These are phyloP conservation scores for Drosophila carrolli DNA, from an alignment of 1,140 invertebrate genomes.

Conservation along the genomic window DNA sequence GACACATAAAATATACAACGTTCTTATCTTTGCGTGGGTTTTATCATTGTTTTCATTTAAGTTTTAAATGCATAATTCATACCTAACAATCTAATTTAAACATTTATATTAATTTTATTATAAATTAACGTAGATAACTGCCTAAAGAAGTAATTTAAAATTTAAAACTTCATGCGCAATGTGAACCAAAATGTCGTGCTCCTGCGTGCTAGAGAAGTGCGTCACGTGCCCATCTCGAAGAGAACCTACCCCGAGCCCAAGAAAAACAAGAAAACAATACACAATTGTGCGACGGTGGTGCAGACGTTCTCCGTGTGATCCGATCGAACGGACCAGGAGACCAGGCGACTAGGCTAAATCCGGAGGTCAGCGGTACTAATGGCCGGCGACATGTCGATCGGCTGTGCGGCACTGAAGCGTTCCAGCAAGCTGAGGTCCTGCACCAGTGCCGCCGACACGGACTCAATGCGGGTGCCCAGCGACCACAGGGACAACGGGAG, in stretches of 20 bases:
- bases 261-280: slow-evolving; percentile 48
- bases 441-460: slow-evolving; percentile 61
- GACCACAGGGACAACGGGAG: slow-evolving; percentile 65
- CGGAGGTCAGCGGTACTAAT: slow-evolving; percentile 36
- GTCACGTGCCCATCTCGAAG: slow-evolving; percentile 13
- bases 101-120: too few species aligned
- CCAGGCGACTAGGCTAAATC: slow-evolving; percentile 11
- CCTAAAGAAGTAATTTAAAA: too few species aligned
- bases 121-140: too few species aligned
- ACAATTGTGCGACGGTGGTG: slow-evolving; percentile 27
- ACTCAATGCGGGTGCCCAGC: slow-evolving; percentile 63
- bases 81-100: too few species aligned
- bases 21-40: too few species aligned
- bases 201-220: background rate
- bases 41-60: too few species aligned
- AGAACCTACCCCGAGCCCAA: slow-evolving; percentile 33
- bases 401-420: slow-evolving; percentile 74
- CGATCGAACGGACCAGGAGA: slow-evolving; percentile 15
- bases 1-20: too few species aligned
- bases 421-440: slow-evolving; percentile 74
- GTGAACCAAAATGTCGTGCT: background rate
- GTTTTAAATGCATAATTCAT: too few species aligned
- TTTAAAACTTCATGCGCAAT: background rate
- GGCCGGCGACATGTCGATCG: slow-evolving; percentile 81
- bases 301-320: slow-evolving; percentile 32